phyloP scores from a whole-genome alignment of 2,113 vertebrate species.

The Festucalex cinctus region DNA sequence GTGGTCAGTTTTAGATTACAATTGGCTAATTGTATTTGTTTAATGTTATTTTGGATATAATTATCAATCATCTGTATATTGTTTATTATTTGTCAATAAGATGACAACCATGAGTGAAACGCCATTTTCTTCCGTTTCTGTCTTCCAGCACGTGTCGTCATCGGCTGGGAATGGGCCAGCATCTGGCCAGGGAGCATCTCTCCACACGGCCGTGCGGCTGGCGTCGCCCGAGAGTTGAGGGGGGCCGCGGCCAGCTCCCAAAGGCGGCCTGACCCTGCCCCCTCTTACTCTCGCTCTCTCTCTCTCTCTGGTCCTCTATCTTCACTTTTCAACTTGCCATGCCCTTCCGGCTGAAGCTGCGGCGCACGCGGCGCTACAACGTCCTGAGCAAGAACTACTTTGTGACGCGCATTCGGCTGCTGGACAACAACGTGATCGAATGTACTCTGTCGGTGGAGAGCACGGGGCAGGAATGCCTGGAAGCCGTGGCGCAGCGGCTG shows the following conservation, averaged over 20 bases:
- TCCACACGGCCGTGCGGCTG: constrained; percentile 59
- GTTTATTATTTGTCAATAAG: too few species aligned
- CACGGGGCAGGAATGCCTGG: constrained; percentile 94
- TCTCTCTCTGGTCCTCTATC: constrained; percentile 5
- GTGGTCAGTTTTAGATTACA: too few species aligned
- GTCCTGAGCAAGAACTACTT: constrained; percentile 98
- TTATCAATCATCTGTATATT: too few species aligned
- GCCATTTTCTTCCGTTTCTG: not conserved
- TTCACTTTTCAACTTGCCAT: constrained; percentile 74
- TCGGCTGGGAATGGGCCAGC: constrained; percentile 72
- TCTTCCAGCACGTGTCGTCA: constrained; percentile 40
- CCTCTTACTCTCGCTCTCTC: constrained; percentile 3
- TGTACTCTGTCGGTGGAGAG: constrained; percentile 94
- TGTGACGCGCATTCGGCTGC: constrained; percentile 87
- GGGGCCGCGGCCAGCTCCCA: constrained; percentile 44
- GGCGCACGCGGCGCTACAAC: constrained; percentile 91
- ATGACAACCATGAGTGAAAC: too few species aligned
- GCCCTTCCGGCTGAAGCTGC: constrained; percentile 92
- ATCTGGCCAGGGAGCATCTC: constrained; percentile 67
- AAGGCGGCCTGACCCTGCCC: constrained; percentile 42
- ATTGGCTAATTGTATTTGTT: too few species aligned
- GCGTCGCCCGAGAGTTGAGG: constrained; percentile 59
- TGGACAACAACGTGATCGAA: constrained; percentile 90
- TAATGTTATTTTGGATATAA: too few species aligned
- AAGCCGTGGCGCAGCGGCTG: constrained; percentile 91